phyloP scores from a whole-genome alignment of 2,888 invertebrate genomes.

The Ochlodes sylvanus region DNA sequence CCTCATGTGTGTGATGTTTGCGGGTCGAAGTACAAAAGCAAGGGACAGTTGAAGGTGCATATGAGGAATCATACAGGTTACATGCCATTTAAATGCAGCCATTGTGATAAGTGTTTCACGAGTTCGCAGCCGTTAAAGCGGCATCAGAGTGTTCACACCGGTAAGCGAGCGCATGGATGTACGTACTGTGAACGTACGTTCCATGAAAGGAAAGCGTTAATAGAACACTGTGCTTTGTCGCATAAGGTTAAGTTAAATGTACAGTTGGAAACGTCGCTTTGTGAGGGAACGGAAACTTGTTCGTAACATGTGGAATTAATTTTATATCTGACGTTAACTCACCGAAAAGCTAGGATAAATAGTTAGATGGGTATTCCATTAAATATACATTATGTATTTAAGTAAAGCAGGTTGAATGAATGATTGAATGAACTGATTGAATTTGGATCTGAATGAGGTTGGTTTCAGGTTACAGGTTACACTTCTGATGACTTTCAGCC shows the following conservation, averaged over 20 bases:
- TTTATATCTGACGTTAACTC: background rate
- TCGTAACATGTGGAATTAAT: background rate
- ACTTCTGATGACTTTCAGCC: no score
- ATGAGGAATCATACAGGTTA: constrained; percentile 51
- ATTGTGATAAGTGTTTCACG: constrained; percentile 47
- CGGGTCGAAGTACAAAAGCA: constrained; percentile 56
- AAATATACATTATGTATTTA: background rate
- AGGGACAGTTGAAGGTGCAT: constrained; percentile 54
- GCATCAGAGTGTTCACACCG: constrained; percentile 48
- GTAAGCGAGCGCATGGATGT: constrained; percentile 45
- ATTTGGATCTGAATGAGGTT: no score
- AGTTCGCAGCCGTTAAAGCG: constrained; percentile 45
- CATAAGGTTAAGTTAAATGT: constrained; percentile 40
- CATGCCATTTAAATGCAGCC: constrained; percentile 47
- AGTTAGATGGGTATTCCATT: background rate
- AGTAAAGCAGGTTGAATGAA: no score
- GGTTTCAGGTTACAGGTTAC: no score
- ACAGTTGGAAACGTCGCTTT: background rate
- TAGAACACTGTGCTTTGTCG: constrained; percentile 49
- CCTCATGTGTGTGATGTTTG: constrained; percentile 58
- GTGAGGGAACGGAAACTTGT: constrained; percentile 10
- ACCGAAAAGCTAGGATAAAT: background rate
- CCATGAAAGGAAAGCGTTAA: constrained; percentile 50
- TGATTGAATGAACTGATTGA: no score
- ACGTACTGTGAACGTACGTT: constrained; percentile 44